Evolutionary conservation across 2,113 vertebrate species (phyloP).

Genomic region (Telmatochromis sp.): DNA sequence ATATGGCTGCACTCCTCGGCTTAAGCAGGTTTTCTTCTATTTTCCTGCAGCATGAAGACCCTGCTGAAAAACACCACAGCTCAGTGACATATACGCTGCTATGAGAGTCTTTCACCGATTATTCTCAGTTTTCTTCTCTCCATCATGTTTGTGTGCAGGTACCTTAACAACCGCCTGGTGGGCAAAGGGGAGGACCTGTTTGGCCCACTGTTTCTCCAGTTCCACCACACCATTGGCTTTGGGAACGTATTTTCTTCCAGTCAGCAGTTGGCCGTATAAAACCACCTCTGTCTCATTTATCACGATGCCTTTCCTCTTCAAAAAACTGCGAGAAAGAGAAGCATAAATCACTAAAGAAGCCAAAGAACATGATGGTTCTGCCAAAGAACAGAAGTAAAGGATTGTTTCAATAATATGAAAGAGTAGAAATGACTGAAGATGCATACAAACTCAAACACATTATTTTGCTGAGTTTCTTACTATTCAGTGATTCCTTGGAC

Average conservation of each 20-base stretch:
- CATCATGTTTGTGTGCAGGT: not conserved
- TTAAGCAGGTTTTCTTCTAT: not conserved
- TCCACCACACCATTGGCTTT: slow-evolving; percentile 82
- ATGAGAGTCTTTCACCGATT: not conserved
- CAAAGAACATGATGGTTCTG: not conserved
- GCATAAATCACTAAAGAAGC: accelerated
- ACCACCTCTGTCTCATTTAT: slow-evolving; percentile 83
- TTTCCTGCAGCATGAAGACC: not conserved
- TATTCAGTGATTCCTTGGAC: slow-evolving; percentile 87
- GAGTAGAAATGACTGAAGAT: not conserved
- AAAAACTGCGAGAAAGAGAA: slow-evolving; percentile 62
- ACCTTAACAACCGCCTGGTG: slow-evolving; percentile 91
- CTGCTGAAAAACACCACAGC: not conserved
- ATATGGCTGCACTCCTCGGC: not conserved
- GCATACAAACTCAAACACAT: not conserved
- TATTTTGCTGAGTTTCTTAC: slow-evolving; percentile 64
- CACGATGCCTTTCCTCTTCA: slow-evolving; percentile 89
- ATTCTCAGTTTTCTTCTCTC: not conserved
- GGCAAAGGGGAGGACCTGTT: slow-evolving; percentile 88
- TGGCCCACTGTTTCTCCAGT: slow-evolving; percentile 96
- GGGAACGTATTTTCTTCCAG: slow-evolving; percentile 85
- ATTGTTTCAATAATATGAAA: accelerated
- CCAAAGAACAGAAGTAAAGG: not conserved
- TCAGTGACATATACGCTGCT: accelerated
- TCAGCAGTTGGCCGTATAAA: slow-evolving; percentile 85